phyloP scores from a whole-genome alignment of 2,113 vertebrate genomes.

The Morone saxatilis region DNA sequence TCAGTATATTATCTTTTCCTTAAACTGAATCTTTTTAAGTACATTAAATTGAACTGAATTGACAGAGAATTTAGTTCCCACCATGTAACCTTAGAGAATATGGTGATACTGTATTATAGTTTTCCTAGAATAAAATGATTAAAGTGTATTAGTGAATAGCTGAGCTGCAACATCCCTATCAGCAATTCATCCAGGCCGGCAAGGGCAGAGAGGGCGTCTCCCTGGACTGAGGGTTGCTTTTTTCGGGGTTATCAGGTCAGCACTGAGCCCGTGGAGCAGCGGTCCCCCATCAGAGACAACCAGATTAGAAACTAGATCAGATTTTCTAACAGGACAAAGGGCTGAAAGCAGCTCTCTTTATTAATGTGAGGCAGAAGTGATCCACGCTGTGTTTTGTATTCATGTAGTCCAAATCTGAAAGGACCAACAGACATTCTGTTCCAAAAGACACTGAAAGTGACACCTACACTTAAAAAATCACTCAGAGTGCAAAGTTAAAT shows the following conservation, averaged over 20 bases:
- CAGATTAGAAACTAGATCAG: slow-evolving; percentile 79
- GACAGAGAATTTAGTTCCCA: neutral
- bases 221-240: slow-evolving; percentile 20
- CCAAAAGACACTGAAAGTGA: slow-evolving; percentile 40
- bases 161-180: slow-evolving; percentile 20
- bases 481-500: slow-evolving; percentile 28
- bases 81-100: neutral
- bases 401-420: slow-evolving; percentile 46
- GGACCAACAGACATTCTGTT: slow-evolving; percentile 24
- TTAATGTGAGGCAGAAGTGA: slow-evolving; percentile 26
- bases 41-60: neutral
- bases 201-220: slow-evolving; percentile 45
- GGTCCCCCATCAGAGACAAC: slow-evolving; percentile 49
- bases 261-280: slow-evolving; percentile 41
- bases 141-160: neutral
- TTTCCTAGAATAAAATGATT: neutral
- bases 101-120: neutral
- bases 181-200: slow-evolving; percentile 46
- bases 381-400: slow-evolving; percentile 32
- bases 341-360: slow-evolving; percentile 43
- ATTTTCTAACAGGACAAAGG: slow-evolving; percentile 44
- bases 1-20: neutral
- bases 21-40: neutral
- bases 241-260: slow-evolving; percentile 74
- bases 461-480: slow-evolving; percentile 47